Percentiles rank a stretch among this genome's conserved stretches.
phyloP scores from a whole-genome alignment of 2,113 vertebrate genomes.

The Cebus imitator region DNA sequence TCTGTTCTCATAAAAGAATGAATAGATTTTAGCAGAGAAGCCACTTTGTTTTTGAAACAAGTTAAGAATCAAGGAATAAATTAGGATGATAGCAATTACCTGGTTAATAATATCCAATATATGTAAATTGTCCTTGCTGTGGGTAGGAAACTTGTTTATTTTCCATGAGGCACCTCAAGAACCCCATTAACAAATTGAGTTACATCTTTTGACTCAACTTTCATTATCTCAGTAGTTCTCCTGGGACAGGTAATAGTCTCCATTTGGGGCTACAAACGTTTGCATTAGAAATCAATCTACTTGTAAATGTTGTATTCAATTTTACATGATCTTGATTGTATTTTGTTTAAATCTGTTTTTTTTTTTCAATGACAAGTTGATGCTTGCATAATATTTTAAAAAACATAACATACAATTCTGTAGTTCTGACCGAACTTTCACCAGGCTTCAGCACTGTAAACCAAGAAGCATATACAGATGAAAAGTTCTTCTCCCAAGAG shows the following conservation, averaged over 20 bases:
- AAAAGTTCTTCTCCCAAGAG: not conserved
- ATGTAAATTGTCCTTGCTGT: not conserved
- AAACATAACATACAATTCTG: not conserved
- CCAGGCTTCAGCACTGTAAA: not conserved
- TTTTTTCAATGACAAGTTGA: conserved; percentile 23
- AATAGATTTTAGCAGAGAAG: not conserved
- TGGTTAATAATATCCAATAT: not conserved
- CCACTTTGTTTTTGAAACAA: not conserved
- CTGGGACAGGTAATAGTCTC: not conserved
- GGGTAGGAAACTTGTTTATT: conserved; percentile 45
- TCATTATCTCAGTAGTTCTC: conserved; percentile 25
- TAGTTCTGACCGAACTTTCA: conserved; percentile 21
- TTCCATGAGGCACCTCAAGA: conserved; percentile 24
- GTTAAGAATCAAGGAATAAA: not conserved
- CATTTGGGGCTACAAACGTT: not conserved
- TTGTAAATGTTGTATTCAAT: conserved; percentile 2
- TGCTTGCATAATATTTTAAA: not conserved
- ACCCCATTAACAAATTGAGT: not conserved
- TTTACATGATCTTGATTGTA: conserved; percentile 18
- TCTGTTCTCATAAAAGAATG: not conserved
- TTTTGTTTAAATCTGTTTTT: not conserved
- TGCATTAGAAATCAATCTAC: conserved; percentile 14
- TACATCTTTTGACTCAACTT: not conserved
- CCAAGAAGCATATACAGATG: not conserved
- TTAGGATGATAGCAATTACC: not conserved